A percentile compares a stretch with the other conserved stretches of the same genome.
phyloP scores from a whole-genome alignment of 2,888 invertebrate genomes.

The Gari tellinella region DNA sequence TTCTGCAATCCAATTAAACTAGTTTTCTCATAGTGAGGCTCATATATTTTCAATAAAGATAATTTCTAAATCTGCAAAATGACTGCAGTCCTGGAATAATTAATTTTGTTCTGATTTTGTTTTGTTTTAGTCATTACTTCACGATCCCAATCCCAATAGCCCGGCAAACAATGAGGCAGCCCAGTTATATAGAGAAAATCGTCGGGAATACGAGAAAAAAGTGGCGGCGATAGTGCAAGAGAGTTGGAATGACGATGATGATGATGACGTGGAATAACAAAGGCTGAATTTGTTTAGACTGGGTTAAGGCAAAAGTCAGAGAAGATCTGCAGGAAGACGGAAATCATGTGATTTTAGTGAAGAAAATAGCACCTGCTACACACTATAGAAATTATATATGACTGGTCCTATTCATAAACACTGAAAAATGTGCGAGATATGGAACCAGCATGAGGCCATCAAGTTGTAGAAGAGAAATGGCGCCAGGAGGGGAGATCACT shows the following conservation, averaged over 20 bases:
- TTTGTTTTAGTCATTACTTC: conserved; percentile 94
- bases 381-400: background rate
- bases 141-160: conserved; percentile 99
- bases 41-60: too few relatives aligned
- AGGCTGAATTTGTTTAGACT: conserved; percentile 17
- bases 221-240: conserved; percentile 99
- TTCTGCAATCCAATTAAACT: too few relatives aligned
- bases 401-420: too few relatives aligned
- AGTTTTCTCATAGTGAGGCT: too few relatives aligned
- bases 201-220: conserved; percentile 99
- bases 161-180: conserved; percentile 99
- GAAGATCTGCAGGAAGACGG: conserved; percentile 1
- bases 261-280: conserved; percentile 73
- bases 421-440: too few relatives aligned
- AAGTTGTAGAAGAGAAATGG: background rate
- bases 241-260: conserved; percentile 89
- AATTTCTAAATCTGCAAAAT: too few relatives aligned
- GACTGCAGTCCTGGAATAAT: too few relatives aligned
- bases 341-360: conserved; percentile 6
- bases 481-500: background rate
- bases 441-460: too few relatives aligned
- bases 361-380: too few relatives aligned
- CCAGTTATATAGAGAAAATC: conserved; percentile 99
- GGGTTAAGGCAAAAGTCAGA: background rate
- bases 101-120: too few relatives aligned